These are phyloP conservation scores for Prosopocoilus inquinatus DNA, from an alignment of 2,888 invertebrate species.

Conservation along the genomic window DNA sequence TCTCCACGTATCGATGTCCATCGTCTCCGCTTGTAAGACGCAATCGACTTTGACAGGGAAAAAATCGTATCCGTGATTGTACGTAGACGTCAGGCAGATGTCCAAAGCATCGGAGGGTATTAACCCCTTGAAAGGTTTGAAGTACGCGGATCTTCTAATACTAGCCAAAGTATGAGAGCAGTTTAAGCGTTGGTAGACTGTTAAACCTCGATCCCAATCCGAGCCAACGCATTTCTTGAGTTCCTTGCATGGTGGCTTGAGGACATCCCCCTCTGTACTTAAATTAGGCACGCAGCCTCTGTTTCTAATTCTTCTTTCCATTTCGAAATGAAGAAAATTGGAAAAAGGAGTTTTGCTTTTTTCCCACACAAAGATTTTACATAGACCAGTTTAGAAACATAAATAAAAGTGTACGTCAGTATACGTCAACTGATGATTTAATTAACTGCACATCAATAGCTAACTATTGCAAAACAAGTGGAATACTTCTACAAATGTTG, in stretches of 20 bases:
- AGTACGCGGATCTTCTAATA: conserved; percentile 52
- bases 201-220: conserved; percentile 45
- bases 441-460: no score
- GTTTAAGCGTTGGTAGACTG: conserved; percentile 51
- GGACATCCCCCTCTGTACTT: conserved; percentile 51
- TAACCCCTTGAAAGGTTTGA: conserved; percentile 41
- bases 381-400: no score
- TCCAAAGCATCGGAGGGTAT: conserved; percentile 70
- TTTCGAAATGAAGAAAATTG: conserved; percentile 3
- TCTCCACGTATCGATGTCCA: conserved; percentile 64
- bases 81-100: conserved; percentile 63
- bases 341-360: not conserved
- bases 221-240: conserved; percentile 31
- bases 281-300: conserved; percentile 49
- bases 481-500: no score
- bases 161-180: conserved; percentile 58
- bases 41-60: conserved; percentile 65
- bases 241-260: conserved; percentile 40
- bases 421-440: no score
- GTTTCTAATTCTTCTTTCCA: conserved; percentile 36
- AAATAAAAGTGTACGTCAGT: no score
- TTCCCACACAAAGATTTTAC: no score
- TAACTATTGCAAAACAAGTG: no score
- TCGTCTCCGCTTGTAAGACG: conserved; percentile 67
- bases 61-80: conserved; percentile 63